Evolutionary conservation across 1,140 invertebrate genomes (phyloP).

Genomic region (Ceratoteleas bidentatus): DNA sequence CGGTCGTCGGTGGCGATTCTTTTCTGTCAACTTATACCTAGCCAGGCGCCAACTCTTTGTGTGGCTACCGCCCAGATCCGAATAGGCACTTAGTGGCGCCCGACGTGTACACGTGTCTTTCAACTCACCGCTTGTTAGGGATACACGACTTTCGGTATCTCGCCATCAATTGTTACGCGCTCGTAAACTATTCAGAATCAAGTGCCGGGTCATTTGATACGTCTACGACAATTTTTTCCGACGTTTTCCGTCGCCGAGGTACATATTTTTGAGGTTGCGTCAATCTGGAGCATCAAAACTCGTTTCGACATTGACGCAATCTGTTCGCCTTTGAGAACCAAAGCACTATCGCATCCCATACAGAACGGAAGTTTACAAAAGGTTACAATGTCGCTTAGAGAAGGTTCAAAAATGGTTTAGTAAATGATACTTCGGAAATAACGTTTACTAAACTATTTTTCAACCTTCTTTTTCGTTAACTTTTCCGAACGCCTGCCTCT

Average conservation of each 20-base stretch:
- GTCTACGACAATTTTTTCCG: not conserved
- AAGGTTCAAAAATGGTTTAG: too few relatives aligned
- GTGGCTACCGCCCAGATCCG: constrained; percentile 30
- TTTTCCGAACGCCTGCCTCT: too few relatives aligned
- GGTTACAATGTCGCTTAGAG: too few relatives aligned
- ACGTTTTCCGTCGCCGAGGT: not conserved
- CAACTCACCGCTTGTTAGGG: constrained; percentile 28
- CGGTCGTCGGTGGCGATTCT: constrained; percentile 5
- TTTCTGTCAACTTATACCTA: constrained; percentile 40
- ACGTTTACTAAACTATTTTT: too few relatives aligned
- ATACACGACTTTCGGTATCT: constrained; percentile 34
- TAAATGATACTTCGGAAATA: too few relatives aligned
- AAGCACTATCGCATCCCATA: too few relatives aligned
- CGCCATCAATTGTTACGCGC: constrained; percentile 11
- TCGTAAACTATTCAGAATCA: constrained; percentile 23
- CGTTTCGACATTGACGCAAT: too few relatives aligned
- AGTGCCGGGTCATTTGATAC: constrained; percentile 10
- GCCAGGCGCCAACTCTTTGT: constrained; percentile 49
- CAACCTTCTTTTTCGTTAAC: too few relatives aligned
- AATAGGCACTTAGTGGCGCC: constrained; percentile 43
- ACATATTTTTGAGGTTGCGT: not conserved
- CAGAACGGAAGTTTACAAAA: too few relatives aligned
- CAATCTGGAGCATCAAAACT: too few relatives aligned
- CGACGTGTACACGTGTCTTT: constrained; percentile 26
- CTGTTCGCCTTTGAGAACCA: too few relatives aligned